A percentile compares a stretch with the other conserved stretches of the same genome.
These are phyloP conservation scores for Lysandra coridon DNA, from an alignment of 2,888 invertebrate species.

Conservation along the genomic window DNA sequence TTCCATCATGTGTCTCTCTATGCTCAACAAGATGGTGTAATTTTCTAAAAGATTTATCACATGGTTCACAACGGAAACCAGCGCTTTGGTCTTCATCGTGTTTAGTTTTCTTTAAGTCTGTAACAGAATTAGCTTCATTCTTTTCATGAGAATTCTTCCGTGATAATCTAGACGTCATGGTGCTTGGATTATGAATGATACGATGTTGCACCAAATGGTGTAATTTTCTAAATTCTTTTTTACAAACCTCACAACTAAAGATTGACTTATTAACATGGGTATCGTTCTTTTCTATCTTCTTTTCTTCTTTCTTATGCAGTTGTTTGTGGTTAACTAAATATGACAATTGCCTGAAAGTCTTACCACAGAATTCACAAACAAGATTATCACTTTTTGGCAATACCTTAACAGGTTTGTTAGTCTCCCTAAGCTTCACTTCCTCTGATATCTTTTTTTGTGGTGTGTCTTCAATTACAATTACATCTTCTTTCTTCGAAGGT, in stretches of 20 bases:
- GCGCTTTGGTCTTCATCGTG: slow-evolving; percentile 62
- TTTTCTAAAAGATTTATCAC: slow-evolving; percentile 76
- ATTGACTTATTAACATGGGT: slow-evolving; percentile 49
- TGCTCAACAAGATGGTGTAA: slow-evolving; percentile 76
- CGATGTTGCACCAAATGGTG: slow-evolving; percentile 76
- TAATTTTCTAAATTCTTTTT: slow-evolving; percentile 72
- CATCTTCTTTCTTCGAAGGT: slow-evolving; percentile 50
- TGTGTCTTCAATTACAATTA: slow-evolving; percentile 62
- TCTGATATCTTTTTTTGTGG: slow-evolving; percentile 51
- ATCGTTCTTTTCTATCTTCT: slow-evolving; percentile 47
- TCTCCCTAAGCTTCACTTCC: slow-evolving; percentile 49
- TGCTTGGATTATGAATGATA: slow-evolving; percentile 60
- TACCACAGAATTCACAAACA: slow-evolving; percentile 72
- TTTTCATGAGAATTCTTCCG: slow-evolving; percentile 66
- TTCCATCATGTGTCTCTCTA: slow-evolving; percentile 72
- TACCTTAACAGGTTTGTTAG: slow-evolving; percentile 44
- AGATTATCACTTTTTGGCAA: slow-evolving; percentile 50
- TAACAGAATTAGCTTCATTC: slow-evolving; percentile 52
- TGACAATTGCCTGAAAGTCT: slow-evolving; percentile 71
- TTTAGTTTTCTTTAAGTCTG: slow-evolving; percentile 49
- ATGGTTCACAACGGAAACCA: slow-evolving; percentile 74
- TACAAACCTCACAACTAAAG: slow-evolving; percentile 70
- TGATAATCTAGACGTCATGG: slow-evolving; percentile 48
- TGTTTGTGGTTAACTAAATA: slow-evolving; percentile 70
- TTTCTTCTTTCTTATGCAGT: slow-evolving; percentile 61